Percentiles rank a stretch among this genome's conserved stretches.
phyloP scores from a whole-genome alignment of 2,113 vertebrate species.

The Illadopsis cleaveri region DNA sequence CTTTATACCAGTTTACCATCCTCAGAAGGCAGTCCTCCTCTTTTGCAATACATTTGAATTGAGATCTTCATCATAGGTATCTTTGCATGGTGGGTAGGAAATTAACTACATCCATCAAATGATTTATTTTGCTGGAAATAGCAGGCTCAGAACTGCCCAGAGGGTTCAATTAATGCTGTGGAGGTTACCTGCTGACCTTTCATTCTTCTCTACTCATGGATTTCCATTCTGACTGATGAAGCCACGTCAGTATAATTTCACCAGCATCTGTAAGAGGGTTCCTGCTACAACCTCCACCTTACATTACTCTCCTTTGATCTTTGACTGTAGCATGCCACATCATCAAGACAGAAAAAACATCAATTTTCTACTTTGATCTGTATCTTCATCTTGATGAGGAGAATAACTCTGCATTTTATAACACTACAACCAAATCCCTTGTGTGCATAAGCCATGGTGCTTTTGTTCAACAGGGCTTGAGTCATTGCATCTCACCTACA shows the following conservation, averaged over 20 bases:
- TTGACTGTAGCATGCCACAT: background rate
- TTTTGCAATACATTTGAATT: background rate
- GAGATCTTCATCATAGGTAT: background rate
- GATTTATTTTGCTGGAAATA: background rate
- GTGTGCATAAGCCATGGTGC: background rate
- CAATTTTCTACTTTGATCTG: constrained; percentile 1
- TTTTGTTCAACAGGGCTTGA: background rate
- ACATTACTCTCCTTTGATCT: constrained; percentile 28
- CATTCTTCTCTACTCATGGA: background rate
- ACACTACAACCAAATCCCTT: background rate
- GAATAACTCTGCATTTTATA: background rate
- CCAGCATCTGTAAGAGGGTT: background rate
- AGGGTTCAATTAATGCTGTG: constrained; percentile 22
- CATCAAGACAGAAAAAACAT: background rate
- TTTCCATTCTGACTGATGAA: constrained; percentile 34
- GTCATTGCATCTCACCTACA: background rate
- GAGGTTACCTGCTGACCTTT: constrained; percentile 19
- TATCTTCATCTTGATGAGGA: background rate
- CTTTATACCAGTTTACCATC: background rate
- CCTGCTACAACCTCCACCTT: background rate
- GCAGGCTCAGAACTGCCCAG: background rate
- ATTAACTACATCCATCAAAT: background rate
- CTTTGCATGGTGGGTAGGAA: background rate
- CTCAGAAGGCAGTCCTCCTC: background rate
- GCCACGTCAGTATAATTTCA: background rate